Base-by-base conservation (phyloP, 2,797 vertebrate genomes). In the Macropodus opercularis region DNA sequence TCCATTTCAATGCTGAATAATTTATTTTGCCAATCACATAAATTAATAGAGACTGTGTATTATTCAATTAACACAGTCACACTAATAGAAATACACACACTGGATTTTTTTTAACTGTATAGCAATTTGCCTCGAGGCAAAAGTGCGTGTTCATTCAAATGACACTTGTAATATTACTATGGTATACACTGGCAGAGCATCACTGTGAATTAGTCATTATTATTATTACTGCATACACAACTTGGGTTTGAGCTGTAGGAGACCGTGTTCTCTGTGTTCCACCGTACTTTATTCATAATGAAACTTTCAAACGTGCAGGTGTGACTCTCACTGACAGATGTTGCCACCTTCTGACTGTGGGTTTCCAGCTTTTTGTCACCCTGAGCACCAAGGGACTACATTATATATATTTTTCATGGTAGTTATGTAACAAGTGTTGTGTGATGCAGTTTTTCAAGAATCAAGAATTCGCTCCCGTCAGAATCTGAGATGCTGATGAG, bases 241-340 rank as follows among this genome's bases (percentile, higher is more conserved):
- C 18, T 7, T 44, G 51, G 7, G 6, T 60, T 69, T 63, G 12
- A 43, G 63, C 70, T 66, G 18, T 5, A 13, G 15, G 8, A 54
- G n/a, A 15, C 15, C 6, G 22, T 49, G 19, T 31, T 62, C n/a
- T 44, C 15, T 49, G 43, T 63, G 50, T 71, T 35, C 26, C 32
- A 13, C 8, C 1, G 13, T 24, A 26, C 38, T 48, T 70, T 55
- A 53, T 38, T 84, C 56, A 79, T 51, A 44, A n/a, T 50, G 59
- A 84, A 80, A 84, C 53, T 72, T 54, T 67, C 56, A 63, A 18
- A 65, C 44, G 36, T 47, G 59, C 75, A 81, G 72, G 55, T 81
- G 56, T 77, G 63, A 42, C 49, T 27, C 35, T 50, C 50, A 69
- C 27, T 21, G 51, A 66, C 56, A 51, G 49, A 75, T 63, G 60